These are phyloP conservation scores for Puffinus mauretanicus DNA, from an alignment of 2,113 vertebrate species.

Conservation along the genomic window DNA sequence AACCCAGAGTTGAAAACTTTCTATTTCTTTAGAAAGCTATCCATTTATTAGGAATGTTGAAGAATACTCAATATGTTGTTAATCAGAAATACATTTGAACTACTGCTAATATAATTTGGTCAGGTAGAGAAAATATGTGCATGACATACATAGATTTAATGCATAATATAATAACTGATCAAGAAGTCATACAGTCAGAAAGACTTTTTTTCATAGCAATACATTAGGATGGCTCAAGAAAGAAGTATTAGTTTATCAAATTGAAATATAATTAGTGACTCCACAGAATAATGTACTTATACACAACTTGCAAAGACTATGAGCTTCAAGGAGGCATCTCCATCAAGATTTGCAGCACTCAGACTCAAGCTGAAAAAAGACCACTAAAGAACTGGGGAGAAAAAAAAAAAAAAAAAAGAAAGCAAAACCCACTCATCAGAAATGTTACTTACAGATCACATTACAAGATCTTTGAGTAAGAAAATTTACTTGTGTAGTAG, in stretches of 20 bases:
- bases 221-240: not conserved
- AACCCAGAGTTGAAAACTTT: not conserved
- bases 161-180: not conserved
- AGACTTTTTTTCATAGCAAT: not conserved
- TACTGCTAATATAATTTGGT: not conserved
- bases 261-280: not conserved
- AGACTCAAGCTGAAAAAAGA: not conserved
- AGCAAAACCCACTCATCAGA: not conserved
- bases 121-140: not conserved
- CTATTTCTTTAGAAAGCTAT: not conserved
- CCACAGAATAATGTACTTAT: not conserved
- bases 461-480: not conserved
- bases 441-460: not conserved
- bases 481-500: not conserved
- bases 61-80: not conserved
- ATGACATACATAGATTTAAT: not conserved
- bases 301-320: not conserved
- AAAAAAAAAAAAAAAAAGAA: not conserved
- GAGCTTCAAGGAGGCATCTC: not conserved
- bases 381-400: accelerated
- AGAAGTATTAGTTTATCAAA: not conserved
- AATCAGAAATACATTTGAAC: not conserved
- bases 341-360: not conserved
- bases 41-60: not conserved
- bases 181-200: not conserved